phyloP scores from a whole-genome alignment of 2,888 invertebrate genomes.

The Pterostichus niger region DNA sequence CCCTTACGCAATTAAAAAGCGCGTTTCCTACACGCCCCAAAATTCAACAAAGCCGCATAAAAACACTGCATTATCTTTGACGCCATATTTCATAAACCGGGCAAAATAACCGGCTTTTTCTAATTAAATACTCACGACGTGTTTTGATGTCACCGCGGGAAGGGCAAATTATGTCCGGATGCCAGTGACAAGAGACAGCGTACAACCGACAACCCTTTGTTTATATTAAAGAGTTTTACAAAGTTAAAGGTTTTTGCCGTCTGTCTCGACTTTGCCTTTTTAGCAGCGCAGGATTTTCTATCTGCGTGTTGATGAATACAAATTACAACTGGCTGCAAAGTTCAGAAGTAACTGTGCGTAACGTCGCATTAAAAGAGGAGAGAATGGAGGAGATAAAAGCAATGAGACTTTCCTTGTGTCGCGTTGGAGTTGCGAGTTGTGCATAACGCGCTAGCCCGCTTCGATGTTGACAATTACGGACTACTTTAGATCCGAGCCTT shows the following conservation, averaged over 20 bases:
- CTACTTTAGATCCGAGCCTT: conserved; percentile 17
- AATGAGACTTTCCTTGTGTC: conserved; percentile 34
- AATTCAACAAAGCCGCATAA: conserved; percentile 2
- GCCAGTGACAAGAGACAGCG: conserved; percentile 38
- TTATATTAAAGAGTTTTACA: conserved; percentile 51
- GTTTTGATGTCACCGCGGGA: conserved; percentile 47
- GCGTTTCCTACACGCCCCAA: conserved; percentile 11
- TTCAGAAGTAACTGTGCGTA: conserved; percentile 67
- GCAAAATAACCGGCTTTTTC: conserved; percentile 54
- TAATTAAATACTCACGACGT: conserved; percentile 53
- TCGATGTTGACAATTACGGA: conserved; percentile 34
- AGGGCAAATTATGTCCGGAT: conserved; percentile 48
- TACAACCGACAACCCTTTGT: conserved; percentile 41
- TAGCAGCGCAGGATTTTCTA: conserved; percentile 56
- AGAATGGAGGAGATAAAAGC: conserved; percentile 65
- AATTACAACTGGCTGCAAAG: conserved; percentile 66
- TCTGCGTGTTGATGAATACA: conserved; percentile 65
- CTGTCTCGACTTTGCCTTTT: conserved; percentile 43
- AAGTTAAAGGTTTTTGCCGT: conserved; percentile 51
- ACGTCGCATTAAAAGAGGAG: conserved; percentile 64
- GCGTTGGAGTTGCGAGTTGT: not conserved
- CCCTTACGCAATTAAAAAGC: not conserved
- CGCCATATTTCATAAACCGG: conserved; percentile 45
- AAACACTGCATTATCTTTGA: conserved; percentile 56
- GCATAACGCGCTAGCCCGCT: not conserved